A percentile compares a stretch with the other conserved stretches of the same genome.
phyloP scores from a whole-genome alignment of 1,140 invertebrate species.

The Pentalonia nigronervosa region DNA sequence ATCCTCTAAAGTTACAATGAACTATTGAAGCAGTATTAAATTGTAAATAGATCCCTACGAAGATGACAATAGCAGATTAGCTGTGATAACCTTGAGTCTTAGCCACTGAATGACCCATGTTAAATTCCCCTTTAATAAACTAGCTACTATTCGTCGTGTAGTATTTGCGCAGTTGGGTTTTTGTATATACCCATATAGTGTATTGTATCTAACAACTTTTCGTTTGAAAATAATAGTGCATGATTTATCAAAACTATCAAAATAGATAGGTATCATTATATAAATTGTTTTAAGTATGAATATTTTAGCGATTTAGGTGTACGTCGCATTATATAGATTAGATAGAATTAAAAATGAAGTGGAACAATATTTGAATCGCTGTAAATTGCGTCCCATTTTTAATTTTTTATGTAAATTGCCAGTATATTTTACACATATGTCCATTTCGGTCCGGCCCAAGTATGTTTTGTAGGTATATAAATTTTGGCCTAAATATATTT shows the following conservation, averaged over 20 bases:
- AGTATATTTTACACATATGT: no score
- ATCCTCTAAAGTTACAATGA: background rate
- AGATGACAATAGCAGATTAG: conserved; percentile 28
- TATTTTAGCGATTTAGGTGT: background rate
- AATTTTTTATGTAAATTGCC: no score
- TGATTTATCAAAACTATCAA: conserved; percentile 9
- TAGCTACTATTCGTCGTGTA: background rate
- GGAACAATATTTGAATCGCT: background rate
- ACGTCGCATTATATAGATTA: background rate
- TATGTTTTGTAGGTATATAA: no score
- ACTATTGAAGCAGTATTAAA: conserved; percentile 16
- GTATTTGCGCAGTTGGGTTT: conserved; percentile 12
- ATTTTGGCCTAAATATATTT: no score
- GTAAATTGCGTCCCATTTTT: no score
- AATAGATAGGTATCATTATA: background rate
- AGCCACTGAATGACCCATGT: background rate
- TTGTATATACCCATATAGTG: background rate
- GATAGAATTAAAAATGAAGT: background rate
- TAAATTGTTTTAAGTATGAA: background rate
- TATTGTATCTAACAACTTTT: background rate
- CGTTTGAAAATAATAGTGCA: background rate
- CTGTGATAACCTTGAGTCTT: background rate
- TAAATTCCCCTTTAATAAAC: conserved; percentile 23
- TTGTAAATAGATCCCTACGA: conserved; percentile 16
- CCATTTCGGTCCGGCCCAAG: no score